phyloP scores from a whole-genome alignment of 2,113 vertebrate species.

The Hemiprocne comata region DNA sequence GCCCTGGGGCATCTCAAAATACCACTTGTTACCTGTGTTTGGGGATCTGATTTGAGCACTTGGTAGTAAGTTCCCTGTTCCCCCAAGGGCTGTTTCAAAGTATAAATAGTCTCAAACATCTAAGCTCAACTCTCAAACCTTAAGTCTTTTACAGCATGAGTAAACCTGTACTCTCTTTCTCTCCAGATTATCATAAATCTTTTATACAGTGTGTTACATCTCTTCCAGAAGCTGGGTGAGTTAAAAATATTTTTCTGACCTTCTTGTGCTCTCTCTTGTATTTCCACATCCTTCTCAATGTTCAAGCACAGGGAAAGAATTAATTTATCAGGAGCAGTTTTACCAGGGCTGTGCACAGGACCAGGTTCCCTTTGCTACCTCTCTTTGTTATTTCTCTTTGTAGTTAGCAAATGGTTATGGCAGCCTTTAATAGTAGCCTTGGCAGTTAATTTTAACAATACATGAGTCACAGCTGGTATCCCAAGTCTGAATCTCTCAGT shows the following conservation, averaged over 20 bases:
- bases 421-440: not conserved
- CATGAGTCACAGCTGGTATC: rapidly evolving
- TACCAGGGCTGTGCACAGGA: not conserved
- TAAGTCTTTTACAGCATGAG: not conserved
- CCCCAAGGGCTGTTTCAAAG: not conserved
- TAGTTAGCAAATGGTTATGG: not conserved
- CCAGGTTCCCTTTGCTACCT: not conserved
- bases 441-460: not conserved
- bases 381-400: not conserved
- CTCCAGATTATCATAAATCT: not conserved
- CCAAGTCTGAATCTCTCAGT: not conserved
- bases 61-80: not conserved
- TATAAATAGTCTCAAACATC: not conserved
- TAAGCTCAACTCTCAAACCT: not conserved
- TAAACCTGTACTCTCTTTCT: not conserved
- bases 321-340: not conserved
- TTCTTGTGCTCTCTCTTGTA: not conserved
- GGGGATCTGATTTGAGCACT: not conserved
- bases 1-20: not conserved
- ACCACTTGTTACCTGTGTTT: not conserved
- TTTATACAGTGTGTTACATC: not conserved
- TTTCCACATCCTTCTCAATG: not conserved
- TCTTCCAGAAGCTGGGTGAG: not conserved
- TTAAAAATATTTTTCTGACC: not conserved
- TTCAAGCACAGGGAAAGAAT: not conserved